Evolutionary conservation across 2,113 vertebrate genomes (phyloP).

Genomic region (Eptatretus burgeri): DNA sequence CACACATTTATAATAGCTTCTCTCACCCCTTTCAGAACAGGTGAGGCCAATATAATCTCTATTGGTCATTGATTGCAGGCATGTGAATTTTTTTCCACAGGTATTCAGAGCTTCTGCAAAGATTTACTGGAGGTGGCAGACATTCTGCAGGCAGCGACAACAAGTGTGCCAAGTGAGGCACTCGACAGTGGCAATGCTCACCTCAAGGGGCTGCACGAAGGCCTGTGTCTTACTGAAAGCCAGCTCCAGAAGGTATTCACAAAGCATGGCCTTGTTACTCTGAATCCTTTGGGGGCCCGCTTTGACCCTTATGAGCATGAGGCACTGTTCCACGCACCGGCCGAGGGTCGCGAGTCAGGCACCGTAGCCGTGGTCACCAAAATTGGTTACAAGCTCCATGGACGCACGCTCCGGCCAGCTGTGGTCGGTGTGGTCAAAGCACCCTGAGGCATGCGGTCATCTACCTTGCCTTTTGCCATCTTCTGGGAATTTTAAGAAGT

Average conservation of each 20-base stretch:
- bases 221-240: slow-evolving; percentile 56
- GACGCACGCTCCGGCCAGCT: slow-evolving; percentile 65
- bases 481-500: no score
- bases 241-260: slow-evolving; percentile 88
- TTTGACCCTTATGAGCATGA: slow-evolving; percentile 90
- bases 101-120: slow-evolving; percentile 86
- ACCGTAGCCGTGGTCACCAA: slow-evolving; percentile 57
- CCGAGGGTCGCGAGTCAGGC: slow-evolving; percentile 51
- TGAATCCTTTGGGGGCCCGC: slow-evolving; percentile 49
- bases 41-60: no score
- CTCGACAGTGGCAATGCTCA: slow-evolving; percentile 48
- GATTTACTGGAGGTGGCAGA: slow-evolving; percentile 84
- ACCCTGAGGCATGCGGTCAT: slow-evolving; percentile 12
- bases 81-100: slow-evolving; percentile 15
- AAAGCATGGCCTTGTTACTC: slow-evolving; percentile 50
- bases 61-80: not conserved
- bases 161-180: slow-evolving; percentile 57
- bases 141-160: slow-evolving; percentile 69
- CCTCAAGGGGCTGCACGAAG: slow-evolving; percentile 69
- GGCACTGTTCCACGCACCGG: slow-evolving; percentile 45
- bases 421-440: slow-evolving; percentile 69
- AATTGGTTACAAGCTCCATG: slow-evolving; percentile 74
- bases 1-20: no score
- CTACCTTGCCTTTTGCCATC: no score
- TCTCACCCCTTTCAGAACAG: no score